Percentiles rank a stretch among this genome's conserved stretches.
Evolutionary conservation across 2,113 vertebrate genomes (phyloP).

Genomic region (Bubalus kerabau): DNA sequence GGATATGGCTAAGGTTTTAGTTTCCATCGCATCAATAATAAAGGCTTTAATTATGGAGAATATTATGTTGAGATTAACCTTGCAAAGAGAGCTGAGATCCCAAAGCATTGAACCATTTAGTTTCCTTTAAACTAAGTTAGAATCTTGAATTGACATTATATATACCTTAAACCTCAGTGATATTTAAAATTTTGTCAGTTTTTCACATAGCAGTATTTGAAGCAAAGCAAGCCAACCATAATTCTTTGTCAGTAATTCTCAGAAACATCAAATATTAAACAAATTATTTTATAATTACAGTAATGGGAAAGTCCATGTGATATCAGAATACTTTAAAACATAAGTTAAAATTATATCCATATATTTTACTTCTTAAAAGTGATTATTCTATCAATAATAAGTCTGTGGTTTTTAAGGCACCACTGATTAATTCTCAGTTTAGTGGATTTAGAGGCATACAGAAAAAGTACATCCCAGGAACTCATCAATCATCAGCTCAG

Average conservation of each 20-base stretch:
- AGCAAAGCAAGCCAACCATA: constrained; percentile 27
- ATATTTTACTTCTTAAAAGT: constrained; percentile 31
- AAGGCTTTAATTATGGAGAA: neutral
- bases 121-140: neutral
- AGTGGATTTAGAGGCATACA: constrained; percentile 64
- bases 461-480: constrained; percentile 71
- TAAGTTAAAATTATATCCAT: constrained; percentile 44
- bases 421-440: constrained; percentile 78
- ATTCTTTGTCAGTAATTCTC: constrained; percentile 40
- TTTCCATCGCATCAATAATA: neutral
- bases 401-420: constrained; percentile 60
- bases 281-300: constrained; percentile 40
- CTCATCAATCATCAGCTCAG: constrained; percentile 78
- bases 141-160: neutral
- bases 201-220: neutral
- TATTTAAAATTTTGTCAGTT: constrained; percentile 11
- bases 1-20: neutral
- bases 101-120: neutral
- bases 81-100: neutral
- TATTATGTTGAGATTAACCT: neutral
- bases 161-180: neutral
- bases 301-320: neutral
- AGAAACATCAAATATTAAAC: constrained; percentile 50
- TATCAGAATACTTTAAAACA: constrained; percentile 41
- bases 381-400: constrained; percentile 68